Conservation (phyloP, 2,797 vertebrate genomes). For the Pseudomugil gertrudae region DNA sequence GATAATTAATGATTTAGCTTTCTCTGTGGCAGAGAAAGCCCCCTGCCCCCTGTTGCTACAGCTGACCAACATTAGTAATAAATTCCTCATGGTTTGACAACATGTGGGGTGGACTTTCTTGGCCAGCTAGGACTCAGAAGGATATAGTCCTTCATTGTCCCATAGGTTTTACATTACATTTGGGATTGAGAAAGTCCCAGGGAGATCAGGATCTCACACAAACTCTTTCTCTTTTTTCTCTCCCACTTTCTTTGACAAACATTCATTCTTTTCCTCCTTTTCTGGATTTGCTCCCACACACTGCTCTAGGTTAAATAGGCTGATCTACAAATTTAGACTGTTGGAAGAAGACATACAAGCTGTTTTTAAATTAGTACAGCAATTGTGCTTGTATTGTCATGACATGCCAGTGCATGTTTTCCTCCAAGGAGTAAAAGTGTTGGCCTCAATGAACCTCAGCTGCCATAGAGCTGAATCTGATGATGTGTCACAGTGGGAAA, state of each 20-base stretch:
- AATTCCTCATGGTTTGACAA: slow-evolving; percentile 84
- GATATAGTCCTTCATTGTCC: slow-evolving; percentile 69
- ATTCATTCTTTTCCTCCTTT: slow-evolving; percentile 21
- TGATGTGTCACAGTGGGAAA: slow-evolving; percentile 34
- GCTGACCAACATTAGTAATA: slow-evolving; percentile 87
- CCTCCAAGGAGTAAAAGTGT: slow-evolving; percentile 45
- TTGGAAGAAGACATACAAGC: slow-evolving; percentile 70
- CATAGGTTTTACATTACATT: slow-evolving; percentile 83
- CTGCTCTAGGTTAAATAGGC: slow-evolving; percentile 33
- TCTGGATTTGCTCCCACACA: slow-evolving; percentile 54
- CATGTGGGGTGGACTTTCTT: slow-evolving; percentile 75
- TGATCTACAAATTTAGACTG: slow-evolving; percentile 63
- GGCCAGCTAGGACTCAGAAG: slow-evolving; percentile 51
- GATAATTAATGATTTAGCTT: slow-evolving; percentile 80
- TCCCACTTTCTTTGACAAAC: slow-evolving; percentile 16
- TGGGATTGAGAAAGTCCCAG: slow-evolving; percentile 70
- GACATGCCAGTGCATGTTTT: slow-evolving; percentile 58
- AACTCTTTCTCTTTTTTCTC: slow-evolving; percentile 35
- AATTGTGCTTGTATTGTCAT: slow-evolving; percentile 55
- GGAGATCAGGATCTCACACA: slow-evolving; percentile 68
- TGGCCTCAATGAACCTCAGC: slow-evolving; percentile 39
- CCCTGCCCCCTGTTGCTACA: slow-evolving; percentile 62
- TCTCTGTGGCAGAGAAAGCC: slow-evolving; percentile 50
- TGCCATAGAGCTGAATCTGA: slow-evolving; percentile 41
- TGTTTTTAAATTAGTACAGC: slow-evolving; percentile 54